Evolutionary conservation across 2,113 vertebrate genomes (phyloP).

Genomic region (Mobula hypostoma): DNA sequence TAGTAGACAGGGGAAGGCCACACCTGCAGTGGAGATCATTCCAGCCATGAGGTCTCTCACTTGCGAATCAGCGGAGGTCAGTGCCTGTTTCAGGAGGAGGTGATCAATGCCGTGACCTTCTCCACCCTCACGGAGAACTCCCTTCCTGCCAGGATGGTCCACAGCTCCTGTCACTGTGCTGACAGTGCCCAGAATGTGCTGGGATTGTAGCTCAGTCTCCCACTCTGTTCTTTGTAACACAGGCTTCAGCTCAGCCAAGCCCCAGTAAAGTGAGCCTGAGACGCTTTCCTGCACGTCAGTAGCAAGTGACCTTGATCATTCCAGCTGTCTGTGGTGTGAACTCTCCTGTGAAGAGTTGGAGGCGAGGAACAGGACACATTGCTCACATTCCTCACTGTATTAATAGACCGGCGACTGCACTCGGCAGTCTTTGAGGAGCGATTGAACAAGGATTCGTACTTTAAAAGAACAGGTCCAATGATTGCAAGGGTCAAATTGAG

Average conservation of each 20-base stretch:
- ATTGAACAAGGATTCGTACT: neutral
- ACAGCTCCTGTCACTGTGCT: no score
- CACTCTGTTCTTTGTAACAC: neutral
- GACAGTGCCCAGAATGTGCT: neutral
- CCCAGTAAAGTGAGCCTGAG: neutral
- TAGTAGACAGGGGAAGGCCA: no score
- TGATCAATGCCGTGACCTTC: neutral
- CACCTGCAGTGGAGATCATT: no score
- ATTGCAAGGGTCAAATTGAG: slow-evolving; percentile 2
- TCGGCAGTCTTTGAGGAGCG: neutral
- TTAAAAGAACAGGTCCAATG: neutral
- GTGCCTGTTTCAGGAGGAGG: neutral
- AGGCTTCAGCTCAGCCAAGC: neutral
- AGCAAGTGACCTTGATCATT: neutral
- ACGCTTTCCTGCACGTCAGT: neutral
- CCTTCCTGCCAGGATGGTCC: neutral
- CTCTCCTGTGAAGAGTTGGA: neutral
- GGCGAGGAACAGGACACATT: neutral
- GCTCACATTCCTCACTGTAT: slow-evolving; percentile 7
- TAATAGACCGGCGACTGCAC: neutral
- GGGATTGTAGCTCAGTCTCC: neutral
- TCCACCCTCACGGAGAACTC: neutral
- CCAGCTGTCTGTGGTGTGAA: neutral
- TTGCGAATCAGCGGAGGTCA: neutral
- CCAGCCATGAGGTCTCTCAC: neutral